A percentile compares a stretch with the other conserved stretches of the same genome.
Conservation (phyloP, 2,113 vertebrate species). For the Chlorodrepanis virens region DNA sequence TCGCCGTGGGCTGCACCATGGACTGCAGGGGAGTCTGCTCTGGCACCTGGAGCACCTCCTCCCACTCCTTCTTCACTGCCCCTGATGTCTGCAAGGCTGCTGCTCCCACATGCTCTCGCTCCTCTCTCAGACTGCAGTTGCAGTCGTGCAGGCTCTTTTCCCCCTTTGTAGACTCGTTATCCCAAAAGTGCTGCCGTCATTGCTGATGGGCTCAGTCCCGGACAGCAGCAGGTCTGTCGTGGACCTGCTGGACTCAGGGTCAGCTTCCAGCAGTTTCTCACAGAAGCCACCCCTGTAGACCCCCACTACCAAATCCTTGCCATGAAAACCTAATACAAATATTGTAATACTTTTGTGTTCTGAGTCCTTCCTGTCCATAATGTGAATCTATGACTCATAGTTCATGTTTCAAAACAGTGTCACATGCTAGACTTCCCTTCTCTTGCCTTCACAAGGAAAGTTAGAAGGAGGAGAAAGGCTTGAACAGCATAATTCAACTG, state of each 20-base stretch:
- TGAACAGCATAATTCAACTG: neutral
- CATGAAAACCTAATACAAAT: neutral
- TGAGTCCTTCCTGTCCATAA: slow-evolving; percentile 1
- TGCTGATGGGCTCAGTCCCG: neutral
- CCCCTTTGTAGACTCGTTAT: neutral
- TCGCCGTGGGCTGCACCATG: neutral
- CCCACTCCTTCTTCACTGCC: neutral
- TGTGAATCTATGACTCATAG: slow-evolving; percentile 38
- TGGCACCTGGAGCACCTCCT: neutral
- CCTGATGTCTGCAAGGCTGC: neutral
- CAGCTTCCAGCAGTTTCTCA: neutral
- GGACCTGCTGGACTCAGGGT: neutral
- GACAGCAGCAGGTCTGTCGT: neutral
- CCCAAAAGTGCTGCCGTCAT: accelerated
- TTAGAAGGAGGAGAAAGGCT: slow-evolving; percentile 6
- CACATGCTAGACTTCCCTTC: slow-evolving; percentile 58
- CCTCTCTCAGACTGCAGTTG: neutral
- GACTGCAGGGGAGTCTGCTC: neutral
- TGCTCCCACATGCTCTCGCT: neutral
- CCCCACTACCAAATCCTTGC: neutral
- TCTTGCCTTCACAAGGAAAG: slow-evolving; percentile 1
- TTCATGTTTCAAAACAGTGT: slow-evolving; percentile 46
- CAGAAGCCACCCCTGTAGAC: neutral
- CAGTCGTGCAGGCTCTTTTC: neutral
- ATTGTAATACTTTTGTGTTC: neutral